Base-by-base conservation (phyloP, 2,888 invertebrate species). In the Drosophila macrospina region DNA sequence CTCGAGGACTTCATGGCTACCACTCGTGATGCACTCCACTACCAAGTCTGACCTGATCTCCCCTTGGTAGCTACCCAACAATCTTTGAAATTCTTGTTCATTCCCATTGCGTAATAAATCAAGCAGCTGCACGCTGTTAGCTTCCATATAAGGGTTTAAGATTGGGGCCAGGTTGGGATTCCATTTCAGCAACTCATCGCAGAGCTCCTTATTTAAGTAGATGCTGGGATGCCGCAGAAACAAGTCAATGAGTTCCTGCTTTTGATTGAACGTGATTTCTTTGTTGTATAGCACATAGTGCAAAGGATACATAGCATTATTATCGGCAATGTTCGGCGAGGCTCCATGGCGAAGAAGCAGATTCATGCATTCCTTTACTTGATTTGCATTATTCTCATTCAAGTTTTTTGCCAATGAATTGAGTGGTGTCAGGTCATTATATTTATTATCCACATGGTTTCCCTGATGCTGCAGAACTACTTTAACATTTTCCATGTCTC, bases 31-130 rank as follows among this genome's bases (percentile, higher is more conserved):
- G 36, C 94, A 93, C 59, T 89, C 88, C 1, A 75, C 28, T 0
- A 91, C 50, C 4, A 91, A 67, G 3, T 72, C 77, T 0, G 74
- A 34, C 93, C 10, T 7, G n/a, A 26, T 36, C n/a, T 0, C 36
- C 36, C 56, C 5, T 4, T 4, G 0, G 60, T 20, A 91, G 41
- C 91, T 91, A 45, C 89, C 89, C 45, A 94, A 93, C 70, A 93
- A 92, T 20, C 16, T 92, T 90, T 5, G 93, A 73, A 83, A 95
- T 95, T 55, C 93, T 5, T 92, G 92, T 88, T 94, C 94, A 62
- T 94, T 94, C 36, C 93, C 93, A 69, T 93, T 92, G 47, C 91
- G 93, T 8, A 95, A 83, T 3, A 70, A 69, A 5, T 92, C 91
- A 73, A 93, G 93, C 30, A 95, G 86, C 74, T 92, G 92, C 26